Evolutionary conservation across 2,888 invertebrate species (phyloP), one percentile per base, ranked within the genome.

Genomic region (Conchocele bisecta): DNA sequence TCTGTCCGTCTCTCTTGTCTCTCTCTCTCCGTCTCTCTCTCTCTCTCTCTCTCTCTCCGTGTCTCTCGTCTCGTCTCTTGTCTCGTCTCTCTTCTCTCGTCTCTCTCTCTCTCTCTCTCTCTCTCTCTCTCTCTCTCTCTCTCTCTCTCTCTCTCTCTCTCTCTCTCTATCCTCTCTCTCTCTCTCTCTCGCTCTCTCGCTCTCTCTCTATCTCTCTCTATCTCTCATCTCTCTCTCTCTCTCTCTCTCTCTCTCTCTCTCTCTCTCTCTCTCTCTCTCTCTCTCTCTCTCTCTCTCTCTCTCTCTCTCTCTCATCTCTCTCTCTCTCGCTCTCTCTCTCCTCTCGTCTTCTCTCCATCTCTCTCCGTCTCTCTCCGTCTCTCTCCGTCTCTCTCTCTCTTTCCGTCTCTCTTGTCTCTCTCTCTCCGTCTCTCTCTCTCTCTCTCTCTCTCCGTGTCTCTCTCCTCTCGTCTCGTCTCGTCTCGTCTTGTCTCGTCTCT

Each of bases 1-100:
- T 56, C n/a, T n/a, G n/a, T n/a, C n/a, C n/a, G n/a, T n/a, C n/a
- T n/a, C n/a, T n/a, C n/a, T n/a, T n/a, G n/a, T n/a, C n/a, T n/a
- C n/a, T n/a, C 39, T 37, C 39, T 22, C 39, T 35, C 20, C 28
- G 11, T 56, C 22, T 37, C 22, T 37, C 56, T 37, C 56, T 56
- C 56, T 56, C 56, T 56, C 17, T 56, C 37, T 56, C 37, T 56
- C 17, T 37, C 39, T 37, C 56, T 56, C 37, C 26, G 39, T 37
- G 24, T 56, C 56, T 56, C 37, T 56, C 37, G 35, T 6, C 29
- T n/a, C 15, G 17, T 33, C 9, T 24, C 29, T 26, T 28, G 11
- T 7, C 22, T 15, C 17, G 17, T 53, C 17, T 53, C 31, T 20
- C 37, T 33, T 7, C 3, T 6, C 22, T 15, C 15, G 7, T 42